These are phyloP conservation scores for Numida meleagris DNA, from an alignment of 2,113 vertebrate species.

Conservation along the genomic window DNA sequence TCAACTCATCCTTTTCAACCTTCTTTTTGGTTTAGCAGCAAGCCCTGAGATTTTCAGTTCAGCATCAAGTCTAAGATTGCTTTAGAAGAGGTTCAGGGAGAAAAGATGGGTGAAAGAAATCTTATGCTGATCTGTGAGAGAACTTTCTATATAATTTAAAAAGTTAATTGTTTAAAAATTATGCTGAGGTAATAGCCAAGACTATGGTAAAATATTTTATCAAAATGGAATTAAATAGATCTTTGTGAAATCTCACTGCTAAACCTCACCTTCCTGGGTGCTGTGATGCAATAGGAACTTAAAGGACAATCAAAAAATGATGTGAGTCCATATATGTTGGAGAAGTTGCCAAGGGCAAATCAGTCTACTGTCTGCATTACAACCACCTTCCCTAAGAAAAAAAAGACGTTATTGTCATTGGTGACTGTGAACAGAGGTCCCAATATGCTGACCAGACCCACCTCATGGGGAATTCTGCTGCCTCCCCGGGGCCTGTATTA, in stretches of 20 bases:
- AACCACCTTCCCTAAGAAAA: neutral
- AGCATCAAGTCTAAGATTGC: neutral
- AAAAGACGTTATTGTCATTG: neutral
- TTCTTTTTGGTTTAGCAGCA: neutral
- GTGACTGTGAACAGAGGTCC: neutral
- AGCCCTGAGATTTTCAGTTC: neutral
- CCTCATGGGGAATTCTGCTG: neutral
- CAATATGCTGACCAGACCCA: neutral
- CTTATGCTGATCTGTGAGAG: neutral
- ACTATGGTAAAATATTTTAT: neutral
- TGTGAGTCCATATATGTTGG: neutral
- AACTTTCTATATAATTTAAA: neutral
- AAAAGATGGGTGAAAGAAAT: neutral
- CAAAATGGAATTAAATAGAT: neutral
- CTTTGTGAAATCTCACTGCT: neutral
- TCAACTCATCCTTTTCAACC: neutral
- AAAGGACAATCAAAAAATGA: neutral
- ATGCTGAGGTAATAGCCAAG: neutral
- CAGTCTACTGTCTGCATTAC: neutral
- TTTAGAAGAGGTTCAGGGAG: neutral
- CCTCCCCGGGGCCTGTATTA: neutral
- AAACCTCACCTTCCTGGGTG: neutral
- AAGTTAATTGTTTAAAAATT: neutral
- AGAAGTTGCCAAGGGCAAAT: neutral
- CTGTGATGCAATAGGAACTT: neutral